These are phyloP conservation scores for Anthopleura sola DNA, from an alignment of 64 coral and sea anemone species.

Conservation along the genomic window DNA sequence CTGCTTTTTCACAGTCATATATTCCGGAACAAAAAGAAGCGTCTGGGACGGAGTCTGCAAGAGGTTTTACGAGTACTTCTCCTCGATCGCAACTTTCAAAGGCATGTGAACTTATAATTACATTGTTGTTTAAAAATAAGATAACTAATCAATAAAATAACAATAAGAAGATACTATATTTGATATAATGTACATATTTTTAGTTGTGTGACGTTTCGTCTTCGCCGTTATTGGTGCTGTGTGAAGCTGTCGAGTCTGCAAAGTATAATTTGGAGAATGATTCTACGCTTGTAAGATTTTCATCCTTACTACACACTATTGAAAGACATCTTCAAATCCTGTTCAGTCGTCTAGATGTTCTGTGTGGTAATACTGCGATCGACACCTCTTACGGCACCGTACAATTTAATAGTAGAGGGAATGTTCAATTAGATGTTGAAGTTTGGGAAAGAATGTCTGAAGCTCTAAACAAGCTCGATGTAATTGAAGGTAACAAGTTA, in stretches of 20 bases:
- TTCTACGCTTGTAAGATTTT: background rate
- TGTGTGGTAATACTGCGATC: background rate
- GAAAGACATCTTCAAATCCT: background rate
- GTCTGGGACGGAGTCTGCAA: no score
- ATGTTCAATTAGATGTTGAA: background rate
- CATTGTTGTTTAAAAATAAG: background rate
- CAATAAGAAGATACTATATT: background rate
- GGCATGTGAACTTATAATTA: background rate
- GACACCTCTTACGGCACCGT: background rate
- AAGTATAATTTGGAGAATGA: background rate
- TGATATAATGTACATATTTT: background rate
- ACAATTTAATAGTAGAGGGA: background rate
- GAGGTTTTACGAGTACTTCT: background rate
- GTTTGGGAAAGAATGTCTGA: background rate
- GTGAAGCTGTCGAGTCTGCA: background rate
- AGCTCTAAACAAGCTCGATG: background rate
- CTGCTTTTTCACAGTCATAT: no score
- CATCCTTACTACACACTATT: background rate
- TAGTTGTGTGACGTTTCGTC: background rate
- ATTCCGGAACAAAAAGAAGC: no score
- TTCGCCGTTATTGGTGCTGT: background rate
- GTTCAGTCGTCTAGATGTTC: background rate
- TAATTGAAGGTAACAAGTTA: background rate
- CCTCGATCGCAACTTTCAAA: background rate
- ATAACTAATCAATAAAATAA: background rate